Percentiles rank a stretch among this genome's conserved stretches.
Conservation (phyloP, 2,888 invertebrate species). For the Eucera pruinosa region DNA sequence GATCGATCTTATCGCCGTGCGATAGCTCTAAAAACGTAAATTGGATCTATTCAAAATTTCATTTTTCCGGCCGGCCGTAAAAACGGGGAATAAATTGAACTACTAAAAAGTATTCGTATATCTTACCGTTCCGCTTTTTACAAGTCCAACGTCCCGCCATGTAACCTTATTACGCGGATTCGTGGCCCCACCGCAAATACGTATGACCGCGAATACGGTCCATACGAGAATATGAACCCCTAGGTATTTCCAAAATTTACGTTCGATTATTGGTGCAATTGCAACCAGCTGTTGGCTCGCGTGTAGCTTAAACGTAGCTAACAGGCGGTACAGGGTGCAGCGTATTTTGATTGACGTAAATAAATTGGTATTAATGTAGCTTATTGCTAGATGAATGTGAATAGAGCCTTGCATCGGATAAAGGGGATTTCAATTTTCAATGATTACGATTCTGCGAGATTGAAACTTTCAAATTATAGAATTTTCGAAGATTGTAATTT, state of each 20-base stretch:
- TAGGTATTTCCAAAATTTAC: conserved; percentile 61
- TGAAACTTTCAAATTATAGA: too few species aligned
- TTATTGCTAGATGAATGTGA: not conserved
- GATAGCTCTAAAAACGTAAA: conserved; percentile 59
- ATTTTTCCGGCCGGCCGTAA: conserved; percentile 50
- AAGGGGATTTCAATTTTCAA: too few species aligned
- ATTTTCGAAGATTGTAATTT: too few species aligned
- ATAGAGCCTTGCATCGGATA: not conserved
- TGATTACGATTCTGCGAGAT: too few species aligned
- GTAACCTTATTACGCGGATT: conserved; percentile 49
- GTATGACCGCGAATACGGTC: conserved; percentile 37
- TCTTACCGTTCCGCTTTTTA: conserved; percentile 42
- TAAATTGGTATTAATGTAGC: conserved; percentile 2
- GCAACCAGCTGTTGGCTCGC: conserved; percentile 33
- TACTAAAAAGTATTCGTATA: conserved; percentile 52
- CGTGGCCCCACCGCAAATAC: conserved; percentile 26
- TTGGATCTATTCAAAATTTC: conserved; percentile 61
- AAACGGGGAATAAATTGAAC: conserved; percentile 53
- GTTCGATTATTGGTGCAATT: conserved; percentile 60
- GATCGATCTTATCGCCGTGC: conserved; percentile 58
- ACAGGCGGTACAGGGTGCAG: conserved; percentile 7
- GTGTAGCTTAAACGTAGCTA: conserved; percentile 26
- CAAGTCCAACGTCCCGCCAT: conserved; percentile 22
- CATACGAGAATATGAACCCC: conserved; percentile 36
- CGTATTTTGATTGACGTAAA: conserved; percentile 44